Conservation (phyloP, 2,113 vertebrate species). For the Neogale vison region DNA sequence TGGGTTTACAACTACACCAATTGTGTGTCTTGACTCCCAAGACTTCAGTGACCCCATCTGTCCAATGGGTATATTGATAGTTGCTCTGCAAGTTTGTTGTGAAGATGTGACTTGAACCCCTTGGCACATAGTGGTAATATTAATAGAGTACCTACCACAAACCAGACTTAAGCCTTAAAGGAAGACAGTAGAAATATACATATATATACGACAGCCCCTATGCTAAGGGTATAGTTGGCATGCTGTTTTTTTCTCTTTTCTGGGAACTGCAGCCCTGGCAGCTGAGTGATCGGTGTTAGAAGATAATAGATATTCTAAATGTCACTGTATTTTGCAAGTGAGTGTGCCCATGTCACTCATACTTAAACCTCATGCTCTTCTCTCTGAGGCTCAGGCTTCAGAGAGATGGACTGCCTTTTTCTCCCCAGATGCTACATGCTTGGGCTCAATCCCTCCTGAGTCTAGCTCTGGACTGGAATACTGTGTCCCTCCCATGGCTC, state of each 20-base stretch:
- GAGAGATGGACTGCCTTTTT: background rate
- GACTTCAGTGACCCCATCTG: background rate
- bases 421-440: background rate
- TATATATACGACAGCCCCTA: background rate
- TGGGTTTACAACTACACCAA: background rate
- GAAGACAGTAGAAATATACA: background rate
- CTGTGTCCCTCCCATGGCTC: background rate
- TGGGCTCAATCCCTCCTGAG: background rate
- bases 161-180: background rate
- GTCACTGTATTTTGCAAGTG: background rate
- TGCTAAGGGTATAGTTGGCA: background rate
- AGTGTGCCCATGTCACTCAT: background rate
- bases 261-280: background rate
- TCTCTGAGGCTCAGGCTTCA: background rate
- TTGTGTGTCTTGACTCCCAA: background rate
- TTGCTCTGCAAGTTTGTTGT: background rate
- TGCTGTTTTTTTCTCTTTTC: background rate
- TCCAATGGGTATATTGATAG: background rate
- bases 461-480: background rate
- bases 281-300: background rate
- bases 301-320: background rate
- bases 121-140: background rate
- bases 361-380: background rate
- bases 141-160: background rate
- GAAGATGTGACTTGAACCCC: background rate